Evolutionary conservation across 2,888 invertebrate species (phyloP).

Genomic region (Zygogramma bicolorata): DNA sequence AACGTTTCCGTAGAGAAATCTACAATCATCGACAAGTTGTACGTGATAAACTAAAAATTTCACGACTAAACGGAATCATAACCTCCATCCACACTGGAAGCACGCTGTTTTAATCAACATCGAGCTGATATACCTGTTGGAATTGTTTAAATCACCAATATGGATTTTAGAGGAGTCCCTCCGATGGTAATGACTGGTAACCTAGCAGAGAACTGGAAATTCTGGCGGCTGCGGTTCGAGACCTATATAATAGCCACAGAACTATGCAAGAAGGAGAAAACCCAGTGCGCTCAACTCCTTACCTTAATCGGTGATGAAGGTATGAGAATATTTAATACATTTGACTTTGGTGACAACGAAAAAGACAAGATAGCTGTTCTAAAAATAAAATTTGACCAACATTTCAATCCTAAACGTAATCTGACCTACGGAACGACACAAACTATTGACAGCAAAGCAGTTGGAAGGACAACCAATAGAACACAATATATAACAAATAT

Average conservation of each 20-base stretch:
- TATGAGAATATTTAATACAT: no score
- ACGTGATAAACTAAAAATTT: no score
- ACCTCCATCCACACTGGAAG: not conserved
- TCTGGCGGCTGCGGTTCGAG: not conserved
- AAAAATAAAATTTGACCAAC: slow-evolving; percentile 28
- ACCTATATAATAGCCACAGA: no score
- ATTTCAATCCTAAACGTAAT: slow-evolving; percentile 29
- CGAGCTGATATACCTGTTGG: not conserved
- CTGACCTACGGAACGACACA: slow-evolving; percentile 32
- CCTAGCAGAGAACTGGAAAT: not conserved
- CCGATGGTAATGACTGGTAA: not conserved
- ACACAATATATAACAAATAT: slow-evolving; percentile 27
- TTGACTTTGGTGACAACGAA: no score
- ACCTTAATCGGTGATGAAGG: no score
- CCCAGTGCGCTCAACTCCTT: no score
- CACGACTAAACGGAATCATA: no score
- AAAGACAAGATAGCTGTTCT: no score
- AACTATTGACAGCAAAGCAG: slow-evolving; percentile 32
- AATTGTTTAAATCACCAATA: not conserved
- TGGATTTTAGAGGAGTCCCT: not conserved
- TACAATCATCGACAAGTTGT: no score
- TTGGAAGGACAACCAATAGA: slow-evolving; percentile 29
- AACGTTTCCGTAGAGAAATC: no score
- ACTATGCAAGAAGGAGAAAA: no score
- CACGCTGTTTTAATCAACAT: not conserved